Conservation (phyloP, 2,888 invertebrate species). For the Caenorhabditis panamensis region DNA sequence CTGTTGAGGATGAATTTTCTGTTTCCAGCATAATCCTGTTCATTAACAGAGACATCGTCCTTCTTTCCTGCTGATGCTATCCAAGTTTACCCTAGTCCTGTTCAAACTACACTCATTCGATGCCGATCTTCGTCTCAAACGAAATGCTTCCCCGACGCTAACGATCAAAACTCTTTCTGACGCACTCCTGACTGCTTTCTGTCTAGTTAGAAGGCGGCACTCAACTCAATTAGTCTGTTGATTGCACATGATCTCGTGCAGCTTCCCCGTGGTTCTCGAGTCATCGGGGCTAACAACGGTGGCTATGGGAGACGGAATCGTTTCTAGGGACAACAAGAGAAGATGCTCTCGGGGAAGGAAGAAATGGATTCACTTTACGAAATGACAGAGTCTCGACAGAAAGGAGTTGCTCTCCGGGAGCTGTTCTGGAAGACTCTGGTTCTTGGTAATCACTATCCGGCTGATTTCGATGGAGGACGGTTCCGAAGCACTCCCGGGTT, state of each 20-base stretch:
- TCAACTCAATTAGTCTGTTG: slow-evolving; percentile 8
- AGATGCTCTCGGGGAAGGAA: slow-evolving; percentile 3
- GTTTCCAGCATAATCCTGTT: too few species aligned
- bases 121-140: slow-evolving; percentile 4
- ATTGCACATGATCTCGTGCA: slow-evolving; percentile 5
- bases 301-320: slow-evolving; percentile 3
- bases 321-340: neutral
- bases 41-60: too few species aligned
- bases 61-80: too few species aligned
- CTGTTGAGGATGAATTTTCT: too few species aligned
- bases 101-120: slow-evolving; percentile 1
- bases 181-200: slow-evolving; percentile 8
- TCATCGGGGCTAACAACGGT: neutral
- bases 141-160: neutral
- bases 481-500: slow-evolving; percentile 63
- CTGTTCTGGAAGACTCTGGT: slow-evolving; percentile 68
- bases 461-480: slow-evolving; percentile 64
- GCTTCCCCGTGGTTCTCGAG: neutral
- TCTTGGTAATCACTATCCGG: slow-evolving; percentile 65
- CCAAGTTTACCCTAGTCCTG: too few species aligned
- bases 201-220: neutral
- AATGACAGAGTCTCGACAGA: slow-evolving; percentile 39
- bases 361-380: slow-evolving; percentile 6
- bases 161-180: neutral
- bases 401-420: slow-evolving; percentile 51